A percentile compares a stretch with the other conserved stretches of the same genome.
Conservation (phyloP, 2,113 vertebrate species). For the Vimba vimba region DNA sequence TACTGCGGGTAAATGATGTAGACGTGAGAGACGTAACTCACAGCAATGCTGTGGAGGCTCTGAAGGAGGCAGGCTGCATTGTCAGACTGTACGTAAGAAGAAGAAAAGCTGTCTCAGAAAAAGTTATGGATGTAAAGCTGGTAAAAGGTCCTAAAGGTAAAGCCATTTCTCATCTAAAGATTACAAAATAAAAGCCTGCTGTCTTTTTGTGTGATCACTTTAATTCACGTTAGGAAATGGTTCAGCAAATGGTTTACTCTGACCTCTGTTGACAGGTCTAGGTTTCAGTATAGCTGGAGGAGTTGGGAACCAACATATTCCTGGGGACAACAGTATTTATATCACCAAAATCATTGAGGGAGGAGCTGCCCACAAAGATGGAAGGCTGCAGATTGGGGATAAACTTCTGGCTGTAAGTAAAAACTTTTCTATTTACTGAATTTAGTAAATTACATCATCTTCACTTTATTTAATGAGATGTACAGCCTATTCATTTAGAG, state of each 20-base stretch:
- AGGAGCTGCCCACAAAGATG: conserved; percentile 96
- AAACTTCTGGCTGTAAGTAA: conserved; percentile 92
- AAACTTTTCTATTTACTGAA: not conserved
- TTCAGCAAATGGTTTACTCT: not conserved
- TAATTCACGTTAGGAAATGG: not conserved
- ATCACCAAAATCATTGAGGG: conserved; percentile 98
- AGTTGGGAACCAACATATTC: conserved; percentile 97
- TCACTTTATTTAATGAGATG: not conserved
- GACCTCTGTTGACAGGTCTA: conserved; percentile 78
- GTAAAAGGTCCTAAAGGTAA: conserved; percentile 98
- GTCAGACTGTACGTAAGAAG: conserved; percentile 93
- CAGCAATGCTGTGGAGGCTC: conserved; percentile 93
- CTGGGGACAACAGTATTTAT: conserved; percentile 98
- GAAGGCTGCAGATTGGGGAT: conserved; percentile 95
- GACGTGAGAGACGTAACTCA: conserved; percentile 95
- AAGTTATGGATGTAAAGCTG: conserved; percentile 94
- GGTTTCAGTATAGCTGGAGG: conserved; percentile 99
- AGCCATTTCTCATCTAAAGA: not conserved
- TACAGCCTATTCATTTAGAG: not conserved
- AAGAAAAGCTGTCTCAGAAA: conserved; percentile 88
- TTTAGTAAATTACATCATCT: not conserved
- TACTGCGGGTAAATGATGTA: conserved; percentile 92
- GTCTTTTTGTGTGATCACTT: not conserved
- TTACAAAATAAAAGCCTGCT: not conserved
- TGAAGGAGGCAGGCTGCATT: conserved; percentile 94